Conservation (phyloP, 2,888 invertebrate genomes). For the Ectropis crepuscularia region DNA sequence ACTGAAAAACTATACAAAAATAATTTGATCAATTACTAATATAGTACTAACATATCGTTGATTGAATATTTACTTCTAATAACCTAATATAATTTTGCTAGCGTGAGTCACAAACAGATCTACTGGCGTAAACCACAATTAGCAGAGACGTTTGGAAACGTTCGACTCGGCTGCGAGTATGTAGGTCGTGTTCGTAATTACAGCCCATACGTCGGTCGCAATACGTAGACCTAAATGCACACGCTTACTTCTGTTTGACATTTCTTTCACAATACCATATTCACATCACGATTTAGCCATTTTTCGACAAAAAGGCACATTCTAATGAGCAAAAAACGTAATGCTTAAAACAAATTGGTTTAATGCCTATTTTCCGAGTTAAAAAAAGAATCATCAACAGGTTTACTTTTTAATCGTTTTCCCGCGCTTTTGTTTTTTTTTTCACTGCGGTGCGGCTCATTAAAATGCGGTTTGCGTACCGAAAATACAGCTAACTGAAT, state of each 20-base stretch:
- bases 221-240: conserved; percentile 22
- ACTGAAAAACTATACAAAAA: no score
- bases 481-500: conserved; percentile 68
- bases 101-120: conserved; percentile 6
- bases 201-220: conserved; percentile 16
- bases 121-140: conserved; percentile 25
- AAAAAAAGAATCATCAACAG: conserved; percentile 41
- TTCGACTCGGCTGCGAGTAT: conserved; percentile 23
- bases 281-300: not conserved
- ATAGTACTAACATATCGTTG: not conserved
- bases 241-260: not conserved
- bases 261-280: not conserved
- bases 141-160: conserved; percentile 25
- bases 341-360: conserved; percentile 27
- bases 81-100: not conserved
- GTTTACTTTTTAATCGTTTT: conserved; percentile 39
- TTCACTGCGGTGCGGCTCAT: conserved; percentile 56
- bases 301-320: no score
- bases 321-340: no score
- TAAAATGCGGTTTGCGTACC: conserved; percentile 73
- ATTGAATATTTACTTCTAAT: not conserved
- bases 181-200: conserved; percentile 39
- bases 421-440: conserved; percentile 43
- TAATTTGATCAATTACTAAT: no score
- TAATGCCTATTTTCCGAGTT: conserved; percentile 17